These are phyloP conservation scores for crab-eating macaque (Macaca fascicularis) DNA, from an alignment of 2,113 vertebrate genomes.

Conservation along the genomic window T2T-MFA8v1.1 NC_088394.1:7043501-7044000, in stretches of 20 bases:
- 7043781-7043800: too few species aligned
- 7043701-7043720: neutral
- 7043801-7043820: neutral
- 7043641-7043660: neutral
- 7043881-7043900: neutral
- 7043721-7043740: conserved; percentile 48
- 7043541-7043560: neutral
- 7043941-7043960: neutral
- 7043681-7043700: conserved; percentile 11
- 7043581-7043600: neutral
- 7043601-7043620: neutral
- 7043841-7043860: neutral
- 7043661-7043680: neutral
- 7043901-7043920: neutral
- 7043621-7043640: neutral
- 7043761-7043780: too few species aligned
- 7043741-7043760: neutral
- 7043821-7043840: conserved; percentile 26
- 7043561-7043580: neutral
- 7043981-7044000: neutral
- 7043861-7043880: neutral
- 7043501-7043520: neutral
- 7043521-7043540: neutral
- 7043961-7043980: neutral
- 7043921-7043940: neutral